Conservation (phyloP, 2,113 vertebrate genomes). For the Phoenicopterus ruber region DNA sequence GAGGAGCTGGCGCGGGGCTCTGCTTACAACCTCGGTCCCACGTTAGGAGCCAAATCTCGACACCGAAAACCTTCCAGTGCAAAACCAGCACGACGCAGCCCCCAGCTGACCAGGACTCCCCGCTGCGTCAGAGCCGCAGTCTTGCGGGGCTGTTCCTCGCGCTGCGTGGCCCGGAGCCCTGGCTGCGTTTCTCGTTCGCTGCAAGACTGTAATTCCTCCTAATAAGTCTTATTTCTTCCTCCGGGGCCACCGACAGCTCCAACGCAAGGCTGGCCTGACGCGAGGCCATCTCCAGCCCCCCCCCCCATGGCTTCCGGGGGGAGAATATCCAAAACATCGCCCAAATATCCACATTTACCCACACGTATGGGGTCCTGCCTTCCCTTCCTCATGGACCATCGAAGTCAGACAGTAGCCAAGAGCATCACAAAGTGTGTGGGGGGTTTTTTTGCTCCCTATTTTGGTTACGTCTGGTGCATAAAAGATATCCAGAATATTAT, state of each 20-base stretch:
- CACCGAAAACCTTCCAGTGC: background rate
- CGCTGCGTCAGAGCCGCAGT: rapidly evolving
- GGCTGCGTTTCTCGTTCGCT: background rate
- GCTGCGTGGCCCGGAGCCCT: background rate
- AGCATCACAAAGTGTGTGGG: background rate
- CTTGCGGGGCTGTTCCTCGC: background rate
- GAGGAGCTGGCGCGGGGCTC: background rate
- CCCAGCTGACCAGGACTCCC: background rate
- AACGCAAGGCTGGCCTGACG: rapidly evolving
- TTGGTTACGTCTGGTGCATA: background rate
- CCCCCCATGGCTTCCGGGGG: background rate
- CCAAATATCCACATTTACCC: background rate
- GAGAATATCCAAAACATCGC: background rate
- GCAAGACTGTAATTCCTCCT: background rate
- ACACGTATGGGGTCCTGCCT: background rate
- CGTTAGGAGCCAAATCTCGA: background rate
- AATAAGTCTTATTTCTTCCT: background rate
- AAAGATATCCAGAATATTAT: background rate
- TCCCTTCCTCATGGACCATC: rapidly evolving
- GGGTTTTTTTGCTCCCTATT: background rate
- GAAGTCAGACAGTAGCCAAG: background rate
- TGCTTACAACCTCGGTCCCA: background rate
- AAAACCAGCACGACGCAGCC: background rate
- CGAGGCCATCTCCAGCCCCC: background rate
- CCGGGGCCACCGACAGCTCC: too few species aligned